These are phyloP conservation scores for Nanorana parkeri DNA, from an alignment of 2,113 vertebrate species.

Conservation along the genomic window DNA sequence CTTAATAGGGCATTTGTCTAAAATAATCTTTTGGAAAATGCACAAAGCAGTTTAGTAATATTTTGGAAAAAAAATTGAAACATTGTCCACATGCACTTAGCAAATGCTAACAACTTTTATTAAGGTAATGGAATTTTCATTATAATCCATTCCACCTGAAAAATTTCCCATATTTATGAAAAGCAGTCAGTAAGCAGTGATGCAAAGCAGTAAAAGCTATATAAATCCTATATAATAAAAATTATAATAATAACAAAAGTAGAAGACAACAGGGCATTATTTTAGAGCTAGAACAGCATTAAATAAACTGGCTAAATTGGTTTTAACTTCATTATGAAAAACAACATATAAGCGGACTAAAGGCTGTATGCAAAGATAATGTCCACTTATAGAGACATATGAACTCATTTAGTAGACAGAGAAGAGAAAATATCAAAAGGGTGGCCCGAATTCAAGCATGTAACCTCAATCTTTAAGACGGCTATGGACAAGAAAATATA, in stretches of 20 bases:
- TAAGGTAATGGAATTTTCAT: too few species aligned
- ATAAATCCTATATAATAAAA: too few species aligned
- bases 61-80: not conserved
- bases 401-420: not conserved
- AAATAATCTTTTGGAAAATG: not conserved
- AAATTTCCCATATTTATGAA: too few species aligned
- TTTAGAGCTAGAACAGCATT: too few species aligned
- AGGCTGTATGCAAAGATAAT: not conserved
- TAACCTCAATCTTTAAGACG: conserved; percentile 8
- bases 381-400: not conserved
- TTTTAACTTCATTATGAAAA: not conserved
- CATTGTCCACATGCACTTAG: not conserved
- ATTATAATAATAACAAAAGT: too few species aligned
- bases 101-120: too few species aligned
- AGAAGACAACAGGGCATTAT: too few species aligned
- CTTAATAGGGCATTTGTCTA: not conserved
- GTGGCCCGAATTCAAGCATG: conserved; percentile 34
- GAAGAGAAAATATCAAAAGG: not conserved
- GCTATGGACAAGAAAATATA: not conserved
- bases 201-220: too few species aligned
- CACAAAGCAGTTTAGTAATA: not conserved
- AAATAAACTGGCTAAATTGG: not conserved
- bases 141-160: too few species aligned
- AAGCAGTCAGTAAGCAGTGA: too few species aligned
- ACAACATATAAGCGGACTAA: not conserved